Evolutionary conservation across 2,113 vertebrate genomes (phyloP), one percentile per base, ranked within the genome.

Genomic region (Dascyllus trimaculatus): DNA sequence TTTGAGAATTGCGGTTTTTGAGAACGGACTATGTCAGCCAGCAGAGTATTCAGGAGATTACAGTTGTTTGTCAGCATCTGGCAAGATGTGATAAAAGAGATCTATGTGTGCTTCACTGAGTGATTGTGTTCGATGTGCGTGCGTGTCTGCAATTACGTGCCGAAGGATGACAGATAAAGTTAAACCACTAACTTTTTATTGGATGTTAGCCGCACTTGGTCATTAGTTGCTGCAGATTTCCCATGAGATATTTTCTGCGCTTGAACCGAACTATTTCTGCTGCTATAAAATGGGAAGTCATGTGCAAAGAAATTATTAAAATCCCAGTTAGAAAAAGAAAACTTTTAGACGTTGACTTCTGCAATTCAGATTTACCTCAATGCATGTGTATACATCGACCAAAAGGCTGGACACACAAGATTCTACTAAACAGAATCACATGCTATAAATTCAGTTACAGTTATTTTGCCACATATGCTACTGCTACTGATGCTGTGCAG

Each of bases 11-110:
- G 62, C 15, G 29, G 46, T 67, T 75, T 83, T 78, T 65, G 46
- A 73, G 75, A 81, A 78, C 46, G 65, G 53, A 56, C 32, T 73
- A 19, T 77, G 70, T 64, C 81, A 75, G 46, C 64, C 63, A 73
- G 45, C 70, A 56, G 38, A 52, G 53, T 14, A 11, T 65, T 66
- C 54, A 56, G 57, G 51, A 85, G 79, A 90, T 90, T 79, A 73
- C 80, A 40, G 79, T 64, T 78, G 77, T 90, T 90, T 81, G 78
- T 85, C 68, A 62, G 52, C 6, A 43, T 80, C 78, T 68, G 78
- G 63, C 43, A 58, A 72, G 83, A 85, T 71, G 61, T 53, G 71
- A 85, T 90, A 64, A 84, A 77, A 83, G 26, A 72, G 70, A 84
- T 85, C 57, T 48, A 35, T 73, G 58, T 79, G 63, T 18, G 32